A percentile compares a stretch with the other conserved stretches of the same genome.
Conservation (phyloP, 1,140 invertebrate species). For the Harlomillsia oculata region DNA sequence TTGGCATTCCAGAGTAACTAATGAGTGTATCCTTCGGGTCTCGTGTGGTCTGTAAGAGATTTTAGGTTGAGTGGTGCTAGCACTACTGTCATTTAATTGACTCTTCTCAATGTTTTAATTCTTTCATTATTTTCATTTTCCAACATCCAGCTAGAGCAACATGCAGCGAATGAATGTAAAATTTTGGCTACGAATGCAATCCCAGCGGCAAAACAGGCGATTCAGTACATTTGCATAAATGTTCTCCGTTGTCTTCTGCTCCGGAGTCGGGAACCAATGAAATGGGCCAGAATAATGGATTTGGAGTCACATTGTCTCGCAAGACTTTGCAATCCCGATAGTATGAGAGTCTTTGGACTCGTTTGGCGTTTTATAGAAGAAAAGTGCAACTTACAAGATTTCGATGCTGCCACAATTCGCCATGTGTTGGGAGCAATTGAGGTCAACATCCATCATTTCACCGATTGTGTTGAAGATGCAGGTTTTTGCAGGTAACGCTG, state of each 20-base stretch:
- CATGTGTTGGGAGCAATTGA: conserved; percentile 43
- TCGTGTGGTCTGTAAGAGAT: too few relatives aligned
- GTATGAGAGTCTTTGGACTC: conserved; percentile 49
- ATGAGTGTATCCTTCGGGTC: too few relatives aligned
- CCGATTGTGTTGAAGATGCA: conserved; percentile 30
- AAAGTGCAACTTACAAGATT: conserved; percentile 45
- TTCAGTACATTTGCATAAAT: conserved; percentile 37
- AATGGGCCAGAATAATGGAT: conserved; percentile 51
- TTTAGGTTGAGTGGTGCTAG: too few relatives aligned
- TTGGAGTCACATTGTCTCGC: conserved; percentile 54
- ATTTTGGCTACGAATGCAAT: conserved; percentile 8
- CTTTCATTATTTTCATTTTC: too few relatives aligned
- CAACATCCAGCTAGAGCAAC: too few relatives aligned
- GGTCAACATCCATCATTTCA: conserved; percentile 10
- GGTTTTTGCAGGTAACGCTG: conserved; percentile 56
- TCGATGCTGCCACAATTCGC: conserved; percentile 51
- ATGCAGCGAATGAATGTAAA: not conserved
- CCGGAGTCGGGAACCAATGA: conserved; percentile 47
- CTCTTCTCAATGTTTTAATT: not conserved
- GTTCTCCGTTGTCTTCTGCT: conserved; percentile 57
- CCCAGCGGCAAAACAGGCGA: not conserved
- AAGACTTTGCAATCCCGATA: conserved; percentile 48
- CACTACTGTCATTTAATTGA: too few relatives aligned
- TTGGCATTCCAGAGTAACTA: too few relatives aligned
- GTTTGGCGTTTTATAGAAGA: conserved; percentile 51